Evolutionary conservation across 2,797 vertebrate species (phyloP).

Genomic region (Bryconaethiops microstoma): DNA sequence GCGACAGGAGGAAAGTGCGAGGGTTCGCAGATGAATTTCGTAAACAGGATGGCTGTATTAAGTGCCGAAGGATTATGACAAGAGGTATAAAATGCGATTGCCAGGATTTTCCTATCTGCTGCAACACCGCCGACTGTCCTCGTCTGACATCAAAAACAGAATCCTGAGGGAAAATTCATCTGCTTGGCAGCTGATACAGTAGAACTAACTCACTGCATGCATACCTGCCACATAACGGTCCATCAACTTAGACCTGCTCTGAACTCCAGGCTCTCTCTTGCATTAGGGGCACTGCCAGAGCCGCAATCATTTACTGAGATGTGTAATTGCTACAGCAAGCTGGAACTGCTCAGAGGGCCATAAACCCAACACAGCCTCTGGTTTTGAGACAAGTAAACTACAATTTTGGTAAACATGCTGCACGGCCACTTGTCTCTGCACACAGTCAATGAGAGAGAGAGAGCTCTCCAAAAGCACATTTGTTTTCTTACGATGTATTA

Average conservation of each 20-base stretch:
- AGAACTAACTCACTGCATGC: constrained; percentile 48
- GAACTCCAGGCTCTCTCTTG: not conserved
- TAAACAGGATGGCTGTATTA: constrained; percentile 67
- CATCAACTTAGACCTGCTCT: constrained; percentile 41
- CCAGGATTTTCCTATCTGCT: constrained; percentile 55
- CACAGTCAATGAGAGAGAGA: not conserved
- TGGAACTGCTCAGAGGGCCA: constrained; percentile 17
- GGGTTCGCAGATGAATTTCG: constrained; percentile 63
- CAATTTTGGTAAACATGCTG: constrained; percentile 5
- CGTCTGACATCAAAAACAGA: constrained; percentile 47
- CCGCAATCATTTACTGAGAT: constrained; percentile 10
- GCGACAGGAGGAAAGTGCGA: constrained; percentile 22
- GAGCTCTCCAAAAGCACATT: not conserved
- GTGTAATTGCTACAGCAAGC: constrained; percentile 1
- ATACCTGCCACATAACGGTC: constrained; percentile 37
- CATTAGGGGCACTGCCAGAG: constrained; percentile 7
- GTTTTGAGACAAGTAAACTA: constrained; percentile 13
- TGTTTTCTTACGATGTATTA: not conserved
- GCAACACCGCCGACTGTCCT: constrained; percentile 37
- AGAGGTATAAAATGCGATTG: constrained; percentile 67
- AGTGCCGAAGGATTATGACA: constrained; percentile 54
- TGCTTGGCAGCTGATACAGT: constrained; percentile 57
- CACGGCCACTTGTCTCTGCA: not conserved
- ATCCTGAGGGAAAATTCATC: constrained; percentile 45
- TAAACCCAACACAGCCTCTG: not conserved